These are phyloP conservation scores for Monochamus alternatus DNA, from an alignment of 2,888 invertebrate genomes.

Conservation along the genomic window DNA sequence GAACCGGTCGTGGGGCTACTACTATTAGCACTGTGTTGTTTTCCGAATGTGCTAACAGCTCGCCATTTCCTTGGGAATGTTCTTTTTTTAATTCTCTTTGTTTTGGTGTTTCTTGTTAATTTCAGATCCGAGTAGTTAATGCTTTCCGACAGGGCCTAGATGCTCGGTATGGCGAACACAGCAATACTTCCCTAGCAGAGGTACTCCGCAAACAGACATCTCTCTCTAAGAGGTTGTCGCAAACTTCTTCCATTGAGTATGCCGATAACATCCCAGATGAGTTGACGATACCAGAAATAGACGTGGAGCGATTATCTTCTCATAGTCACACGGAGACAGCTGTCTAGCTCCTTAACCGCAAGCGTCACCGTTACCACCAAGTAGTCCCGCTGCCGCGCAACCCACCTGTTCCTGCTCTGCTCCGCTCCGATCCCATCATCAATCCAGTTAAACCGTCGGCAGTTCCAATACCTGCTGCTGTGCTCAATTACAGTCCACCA, in stretches of 20 bases:
- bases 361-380: slow-evolving; percentile 53
- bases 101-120: slow-evolving; percentile 73
- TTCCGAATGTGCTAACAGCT: slow-evolving; percentile 70
- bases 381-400: slow-evolving; percentile 50
- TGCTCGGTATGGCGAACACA: slow-evolving; percentile 93
- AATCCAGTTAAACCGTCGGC: slow-evolving; percentile 39
- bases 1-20: slow-evolving; percentile 59
- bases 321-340: slow-evolving; percentile 97
- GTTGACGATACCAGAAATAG: slow-evolving; percentile 92
- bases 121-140: slow-evolving; percentile 99
- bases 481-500: slow-evolving; percentile 23
- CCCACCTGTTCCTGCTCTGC: slow-evolving; percentile 57
- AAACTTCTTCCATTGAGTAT: slow-evolving; percentile 93
- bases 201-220: slow-evolving; percentile 95
- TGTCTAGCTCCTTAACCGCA: slow-evolving; percentile 76
- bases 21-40: slow-evolving; percentile 52
- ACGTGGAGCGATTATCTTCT: slow-evolving; percentile 92
- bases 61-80: slow-evolving; percentile 67
- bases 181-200: slow-evolving; percentile 93
- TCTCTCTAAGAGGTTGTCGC: slow-evolving; percentile 92
- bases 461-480: slow-evolving; percentile 37
- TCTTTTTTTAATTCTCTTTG: slow-evolving; percentile 71
- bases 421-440: slow-evolving; percentile 44
- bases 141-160: slow-evolving; percentile 99
- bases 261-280: slow-evolving; percentile 91